phyloP scores from a whole-genome alignment of 2,113 vertebrate genomes.

The Delphinus delphis region DNA sequence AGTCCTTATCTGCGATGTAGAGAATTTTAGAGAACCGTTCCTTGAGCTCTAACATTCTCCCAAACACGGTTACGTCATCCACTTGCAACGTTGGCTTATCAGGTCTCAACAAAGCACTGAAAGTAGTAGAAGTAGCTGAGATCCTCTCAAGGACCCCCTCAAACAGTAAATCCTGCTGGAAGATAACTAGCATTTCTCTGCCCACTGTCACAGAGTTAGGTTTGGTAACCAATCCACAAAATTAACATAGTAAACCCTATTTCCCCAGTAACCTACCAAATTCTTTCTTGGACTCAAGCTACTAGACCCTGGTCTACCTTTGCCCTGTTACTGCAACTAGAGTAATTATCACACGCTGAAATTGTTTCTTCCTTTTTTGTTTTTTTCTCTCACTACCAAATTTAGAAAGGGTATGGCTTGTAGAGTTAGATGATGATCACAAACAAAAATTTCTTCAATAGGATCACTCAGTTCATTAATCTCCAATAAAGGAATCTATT shows the following conservation, averaged over 20 bases:
- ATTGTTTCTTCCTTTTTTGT: not conserved
- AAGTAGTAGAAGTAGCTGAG: not conserved
- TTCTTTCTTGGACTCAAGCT: not conserved
- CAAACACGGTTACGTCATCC: not conserved
- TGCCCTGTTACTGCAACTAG: not conserved
- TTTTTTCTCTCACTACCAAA: not conserved
- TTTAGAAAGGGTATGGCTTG: not conserved
- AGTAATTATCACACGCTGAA: not conserved
- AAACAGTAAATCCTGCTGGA: not conserved
- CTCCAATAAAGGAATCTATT: conserved; percentile 32
- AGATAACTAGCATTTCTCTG: not conserved
- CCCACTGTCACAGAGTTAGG: not conserved
- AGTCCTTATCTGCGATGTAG: not conserved
- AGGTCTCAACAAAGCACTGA: not conserved
- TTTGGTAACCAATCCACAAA: not conserved
- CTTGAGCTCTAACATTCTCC: not conserved
- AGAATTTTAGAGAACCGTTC: not conserved
- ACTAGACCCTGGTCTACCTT: not conserved
- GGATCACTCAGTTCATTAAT: conserved; percentile 41
- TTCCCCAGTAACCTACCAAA: not conserved
- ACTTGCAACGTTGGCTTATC: not conserved
- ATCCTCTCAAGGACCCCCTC: not conserved
- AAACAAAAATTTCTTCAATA: conserved; percentile 37
- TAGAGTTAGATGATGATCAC: conserved; percentile 12
- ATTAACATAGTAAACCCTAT: not conserved